Evolutionary conservation across 2,113 vertebrate species (phyloP).

Genomic region (Callospermophilus lateralis): DNA sequence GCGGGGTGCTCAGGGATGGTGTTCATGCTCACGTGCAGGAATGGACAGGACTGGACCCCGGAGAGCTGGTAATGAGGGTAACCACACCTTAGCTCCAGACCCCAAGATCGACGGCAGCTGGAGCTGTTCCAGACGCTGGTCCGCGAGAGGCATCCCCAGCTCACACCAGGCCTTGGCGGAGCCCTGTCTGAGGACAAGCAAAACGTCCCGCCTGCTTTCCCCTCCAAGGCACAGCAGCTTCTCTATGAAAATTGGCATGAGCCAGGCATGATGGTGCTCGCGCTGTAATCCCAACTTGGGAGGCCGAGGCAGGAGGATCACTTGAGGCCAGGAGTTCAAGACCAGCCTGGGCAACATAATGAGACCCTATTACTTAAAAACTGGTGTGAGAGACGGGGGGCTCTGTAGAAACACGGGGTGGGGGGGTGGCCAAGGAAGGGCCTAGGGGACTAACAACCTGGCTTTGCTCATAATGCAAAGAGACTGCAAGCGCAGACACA

Average conservation of each 20-base stretch:
- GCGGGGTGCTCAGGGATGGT: accelerated
- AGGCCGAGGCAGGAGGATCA: not conserved
- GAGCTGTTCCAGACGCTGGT: not conserved
- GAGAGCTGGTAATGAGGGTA: not conserved
- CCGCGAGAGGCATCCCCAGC: not conserved
- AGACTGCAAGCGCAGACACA: not conserved
- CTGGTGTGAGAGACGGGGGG: accelerated
- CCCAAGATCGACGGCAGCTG: not conserved
- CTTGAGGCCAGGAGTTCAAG: not conserved
- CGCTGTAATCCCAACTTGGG: not conserved
- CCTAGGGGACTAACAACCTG: not conserved
- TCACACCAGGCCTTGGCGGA: not conserved
- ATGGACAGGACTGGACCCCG: not conserved
- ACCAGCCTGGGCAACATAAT: not conserved
- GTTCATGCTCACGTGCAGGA: not conserved
- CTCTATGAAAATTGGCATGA: not conserved
- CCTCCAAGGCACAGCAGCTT: not conserved
- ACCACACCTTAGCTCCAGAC: not conserved
- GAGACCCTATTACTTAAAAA: not conserved
- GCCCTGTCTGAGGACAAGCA: not conserved
- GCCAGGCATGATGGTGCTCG: not conserved
- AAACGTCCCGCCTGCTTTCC: not conserved
- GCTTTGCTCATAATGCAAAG: not conserved
- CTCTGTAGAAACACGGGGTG: not conserved
- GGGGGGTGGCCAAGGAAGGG: not conserved